A percentile compares a stretch with the other conserved stretches of the same genome.
These are phyloP conservation scores for Meriones unguiculatus DNA, from an alignment of 2,113 vertebrate genomes.

Conservation along the genomic window DNA sequence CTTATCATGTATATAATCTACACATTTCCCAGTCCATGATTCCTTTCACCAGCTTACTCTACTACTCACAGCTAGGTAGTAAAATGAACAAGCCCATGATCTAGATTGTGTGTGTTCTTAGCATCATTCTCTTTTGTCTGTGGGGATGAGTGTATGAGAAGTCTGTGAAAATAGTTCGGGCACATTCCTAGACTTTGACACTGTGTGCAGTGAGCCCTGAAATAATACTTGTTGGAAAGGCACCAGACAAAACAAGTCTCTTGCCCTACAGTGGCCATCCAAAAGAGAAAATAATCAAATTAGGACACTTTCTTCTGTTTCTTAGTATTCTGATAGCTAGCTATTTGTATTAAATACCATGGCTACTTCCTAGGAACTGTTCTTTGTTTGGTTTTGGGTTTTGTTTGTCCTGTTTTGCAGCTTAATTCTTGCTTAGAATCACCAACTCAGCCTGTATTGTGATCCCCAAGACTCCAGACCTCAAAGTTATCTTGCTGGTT, in stretches of 20 bases:
- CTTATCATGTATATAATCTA: conserved; percentile 47
- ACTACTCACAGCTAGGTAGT: conserved; percentile 75
- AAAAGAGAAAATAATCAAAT: conserved; percentile 65
- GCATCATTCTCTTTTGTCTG: conserved; percentile 62
- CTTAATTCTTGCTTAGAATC: conserved; percentile 73
- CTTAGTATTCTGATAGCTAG: conserved; percentile 64
- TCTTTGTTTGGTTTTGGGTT: conserved; percentile 62
- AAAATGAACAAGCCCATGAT: conserved; percentile 74
- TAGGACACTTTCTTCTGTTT: conserved; percentile 75
- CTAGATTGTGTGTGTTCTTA: conserved; percentile 69
- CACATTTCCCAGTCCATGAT: conserved; percentile 70
- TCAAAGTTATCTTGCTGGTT: conserved; percentile 63
- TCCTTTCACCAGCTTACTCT: conserved; percentile 77
- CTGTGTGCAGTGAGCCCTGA: conserved; percentile 46
- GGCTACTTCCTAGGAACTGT: conserved; percentile 65
- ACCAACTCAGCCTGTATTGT: conserved; percentile 63
- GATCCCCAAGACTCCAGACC: conserved; percentile 69
- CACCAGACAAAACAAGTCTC: conserved; percentile 65
- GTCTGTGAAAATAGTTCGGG: conserved; percentile 58
- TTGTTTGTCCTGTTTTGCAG: conserved; percentile 68
- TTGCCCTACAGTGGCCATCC: conserved; percentile 67
- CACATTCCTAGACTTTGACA: conserved; percentile 57
- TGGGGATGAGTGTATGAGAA: conserved; percentile 60
- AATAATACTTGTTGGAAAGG: conserved; percentile 71
- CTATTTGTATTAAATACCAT: conserved; percentile 61